A percentile compares a stretch with the other conserved stretches of the same genome.
These are phyloP conservation scores for Dicentrarchus labrax DNA, from an alignment of 2,113 vertebrate species.

Conservation along the genomic window DNA sequence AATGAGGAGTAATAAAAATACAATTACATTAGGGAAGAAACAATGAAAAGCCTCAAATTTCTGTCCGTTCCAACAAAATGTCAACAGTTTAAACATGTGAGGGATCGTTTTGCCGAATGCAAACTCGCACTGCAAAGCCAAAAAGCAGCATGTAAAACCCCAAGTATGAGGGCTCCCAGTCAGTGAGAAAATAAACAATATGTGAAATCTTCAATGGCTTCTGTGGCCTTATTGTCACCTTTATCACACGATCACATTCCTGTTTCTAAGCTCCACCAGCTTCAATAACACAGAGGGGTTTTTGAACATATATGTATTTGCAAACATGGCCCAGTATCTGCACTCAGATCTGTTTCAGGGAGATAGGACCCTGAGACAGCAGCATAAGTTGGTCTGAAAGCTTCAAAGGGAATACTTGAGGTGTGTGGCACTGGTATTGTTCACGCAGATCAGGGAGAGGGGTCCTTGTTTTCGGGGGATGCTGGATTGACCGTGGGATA, in stretches of 20 bases:
- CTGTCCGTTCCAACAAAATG: constrained; percentile 27
- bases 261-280: constrained; percentile 46
- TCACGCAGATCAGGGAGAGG: constrained; percentile 49
- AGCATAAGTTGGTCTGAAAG: constrained; percentile 40
- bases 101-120: constrained; percentile 10
- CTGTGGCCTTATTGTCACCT: constrained; percentile 62
- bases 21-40: constrained; percentile 25
- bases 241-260: constrained; percentile 72
- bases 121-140: not conserved
- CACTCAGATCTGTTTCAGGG: constrained; percentile 52
- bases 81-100: constrained; percentile 40
- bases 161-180: constrained; percentile 50
- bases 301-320: constrained; percentile 51
- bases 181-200: constrained; percentile 69
- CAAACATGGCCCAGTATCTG: constrained; percentile 67
- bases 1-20: constrained; percentile 44
- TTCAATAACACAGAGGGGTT: constrained; percentile 50
- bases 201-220: constrained; percentile 28
- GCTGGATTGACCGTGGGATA: constrained; percentile 38
- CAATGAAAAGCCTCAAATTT: constrained; percentile 37
- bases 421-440: constrained; percentile 70
- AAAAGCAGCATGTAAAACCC: constrained; percentile 9
- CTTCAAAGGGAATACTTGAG: constrained; percentile 73
- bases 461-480: constrained; percentile 25
- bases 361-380: constrained; percentile 53